These are phyloP conservation scores for Centroberyx gerrardi DNA, from an alignment of 2,797 vertebrate species.

Conservation along the genomic window DNA sequence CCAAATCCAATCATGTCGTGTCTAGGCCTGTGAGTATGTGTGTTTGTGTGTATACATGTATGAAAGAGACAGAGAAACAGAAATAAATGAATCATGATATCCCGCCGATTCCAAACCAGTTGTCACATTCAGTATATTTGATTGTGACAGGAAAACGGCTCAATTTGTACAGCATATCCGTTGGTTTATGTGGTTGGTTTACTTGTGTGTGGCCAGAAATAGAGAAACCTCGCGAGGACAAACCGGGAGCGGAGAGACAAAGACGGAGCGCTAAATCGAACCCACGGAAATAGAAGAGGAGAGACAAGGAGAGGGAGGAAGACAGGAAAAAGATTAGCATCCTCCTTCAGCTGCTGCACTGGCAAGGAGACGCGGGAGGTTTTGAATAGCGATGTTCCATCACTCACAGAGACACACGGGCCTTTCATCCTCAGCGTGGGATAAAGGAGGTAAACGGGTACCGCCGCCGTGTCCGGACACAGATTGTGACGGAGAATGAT, in stretches of 20 bases:
- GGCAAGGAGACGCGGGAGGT: constrained; percentile 4
- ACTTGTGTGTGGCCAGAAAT: neutral
- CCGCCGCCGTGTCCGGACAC: constrained; percentile 5
- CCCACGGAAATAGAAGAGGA: neutral
- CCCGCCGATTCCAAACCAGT: no score
- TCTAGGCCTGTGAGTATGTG: constrained; percentile 21
- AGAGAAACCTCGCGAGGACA: neutral
- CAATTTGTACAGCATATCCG: no score
- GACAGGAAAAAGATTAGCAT: constrained; percentile 4
- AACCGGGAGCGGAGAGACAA: neutral
- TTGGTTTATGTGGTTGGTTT: no score
- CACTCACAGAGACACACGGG: neutral
- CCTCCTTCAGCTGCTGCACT: constrained; percentile 14
- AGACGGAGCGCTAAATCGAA: constrained; percentile 13
- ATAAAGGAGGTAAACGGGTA: neutral
- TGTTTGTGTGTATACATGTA: neutral
- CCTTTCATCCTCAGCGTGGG: constrained; percentile 22
- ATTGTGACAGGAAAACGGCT: neutral
- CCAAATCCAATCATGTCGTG: constrained; percentile 57
- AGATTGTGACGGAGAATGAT: no score
- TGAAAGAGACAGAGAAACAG: constrained; percentile 4
- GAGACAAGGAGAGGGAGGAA: neutral
- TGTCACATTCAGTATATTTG: no score
- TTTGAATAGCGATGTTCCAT: constrained; percentile 16
- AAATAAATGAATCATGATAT: neutral